Evolutionary conservation across 2,113 vertebrate genomes (phyloP), one percentile per base, ranked within the genome.

Genomic region (Chionodraco myersi): DNA sequence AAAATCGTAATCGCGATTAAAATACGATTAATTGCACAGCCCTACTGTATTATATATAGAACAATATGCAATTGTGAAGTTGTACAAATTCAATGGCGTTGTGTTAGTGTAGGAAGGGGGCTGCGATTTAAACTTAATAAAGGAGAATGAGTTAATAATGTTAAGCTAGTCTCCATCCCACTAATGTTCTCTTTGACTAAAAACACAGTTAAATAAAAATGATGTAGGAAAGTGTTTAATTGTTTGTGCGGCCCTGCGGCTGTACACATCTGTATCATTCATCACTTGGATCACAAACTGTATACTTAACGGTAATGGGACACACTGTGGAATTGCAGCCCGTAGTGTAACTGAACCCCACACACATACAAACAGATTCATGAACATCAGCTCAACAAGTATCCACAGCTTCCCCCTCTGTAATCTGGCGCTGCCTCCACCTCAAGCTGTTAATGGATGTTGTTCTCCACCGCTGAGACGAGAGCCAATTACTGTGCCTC

Each of bases 401-500:
- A 26, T 10, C 23, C 53, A 75, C 41, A 12, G 1, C 45, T 62
- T 70, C 8, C 18, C 54, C 79, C 65, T 61, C 73, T 75, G 51
- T 49, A 73, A 80, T 79, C 66, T 30, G 72, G 12, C 8, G 23
- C 82, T 21, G 75, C 76, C 78, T 82, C 75, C 63, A 10, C 60
- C 57, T 18, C 15, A 79, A 66, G 47, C 76, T 15, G 52, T 64
- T 92, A 90, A 90, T 89, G 79, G 88, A 86, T 86, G 83, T 84
- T 83, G 80, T 85, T 89, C 83, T 88, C 57, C 72, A 73, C 58
- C 69, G 9, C 53, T 0, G 79, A 90, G 85, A 85, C 84, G 74
- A 87, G 82, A 90, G 75, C 75, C 85, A 77, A 80, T 90, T 89
- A 88, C 77, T 18, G 1, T 83, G 89, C 86, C 68, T 86, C 88